Conservation (phyloP, 2,797 vertebrate genomes). For the Coccyzus lansbergi region DNA sequence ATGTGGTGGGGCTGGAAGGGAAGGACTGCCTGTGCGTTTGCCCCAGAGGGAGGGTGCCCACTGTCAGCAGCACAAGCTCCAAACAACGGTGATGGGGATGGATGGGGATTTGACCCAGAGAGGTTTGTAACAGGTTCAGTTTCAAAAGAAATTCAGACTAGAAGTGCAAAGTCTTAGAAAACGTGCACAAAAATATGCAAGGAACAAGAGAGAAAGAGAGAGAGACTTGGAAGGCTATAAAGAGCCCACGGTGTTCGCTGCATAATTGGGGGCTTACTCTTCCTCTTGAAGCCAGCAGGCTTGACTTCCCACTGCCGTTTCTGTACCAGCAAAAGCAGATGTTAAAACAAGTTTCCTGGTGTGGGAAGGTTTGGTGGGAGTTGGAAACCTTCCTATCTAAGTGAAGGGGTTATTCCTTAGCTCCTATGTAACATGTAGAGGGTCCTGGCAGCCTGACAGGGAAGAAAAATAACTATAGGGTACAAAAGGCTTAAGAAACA, state of each 20-base stretch:
- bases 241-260: neutral
- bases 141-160: neutral
- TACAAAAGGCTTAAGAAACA: neutral
- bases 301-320: neutral
- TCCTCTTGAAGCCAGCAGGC: neutral
- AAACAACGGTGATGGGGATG: rapidly evolving
- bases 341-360: neutral
- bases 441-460: neutral
- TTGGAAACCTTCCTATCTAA: neutral
- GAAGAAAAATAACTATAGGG: neutral
- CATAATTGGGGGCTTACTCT: neutral
- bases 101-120: neutral
- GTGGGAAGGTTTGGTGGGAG: neutral
- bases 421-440: rapidly evolving
- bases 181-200: neutral
- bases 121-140: neutral
- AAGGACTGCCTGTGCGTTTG: neutral
- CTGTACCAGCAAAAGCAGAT: neutral
- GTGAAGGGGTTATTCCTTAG: neutral
- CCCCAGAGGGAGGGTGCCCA: neutral
- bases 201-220: neutral
- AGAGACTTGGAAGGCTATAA: neutral
- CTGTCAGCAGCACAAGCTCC: neutral
- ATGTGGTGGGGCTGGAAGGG: neutral
- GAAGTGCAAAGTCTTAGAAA: neutral